phyloP scores from a whole-genome alignment of 2,888 invertebrate species.

The Athripsodes cinereus region DNA sequence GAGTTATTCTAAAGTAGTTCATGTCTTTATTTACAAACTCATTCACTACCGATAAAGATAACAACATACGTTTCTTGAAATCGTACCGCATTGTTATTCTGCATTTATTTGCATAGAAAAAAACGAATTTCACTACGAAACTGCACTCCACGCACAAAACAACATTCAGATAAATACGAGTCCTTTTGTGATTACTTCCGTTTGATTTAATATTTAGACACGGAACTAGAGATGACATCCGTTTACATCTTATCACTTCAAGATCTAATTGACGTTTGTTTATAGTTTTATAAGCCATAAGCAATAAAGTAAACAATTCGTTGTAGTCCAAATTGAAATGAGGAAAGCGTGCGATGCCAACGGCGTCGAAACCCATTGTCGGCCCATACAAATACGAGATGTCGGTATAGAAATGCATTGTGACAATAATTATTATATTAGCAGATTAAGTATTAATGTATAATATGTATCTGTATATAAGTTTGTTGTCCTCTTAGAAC shows the following conservation, averaged over 20 bases:
- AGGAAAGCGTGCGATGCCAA: not conserved
- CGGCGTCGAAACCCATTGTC: constrained; percentile 7
- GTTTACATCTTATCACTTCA: not conserved
- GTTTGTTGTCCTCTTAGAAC: no score
- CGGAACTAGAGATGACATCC: not conserved
- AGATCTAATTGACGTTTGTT: not conserved
- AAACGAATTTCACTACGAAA: constrained; percentile 11
- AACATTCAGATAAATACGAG: not conserved
- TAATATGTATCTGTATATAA: no score
- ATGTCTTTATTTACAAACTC: not conserved
- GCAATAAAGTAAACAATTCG: constrained; percentile 5
- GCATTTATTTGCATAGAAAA: constrained; percentile 27
- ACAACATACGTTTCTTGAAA: constrained; percentile 32
- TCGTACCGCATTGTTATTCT: constrained; percentile 35
- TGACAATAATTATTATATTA: constrained; percentile 6
- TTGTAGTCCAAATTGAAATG: constrained; percentile 2
- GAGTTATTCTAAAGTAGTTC: not conserved
- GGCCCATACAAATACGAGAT: constrained; percentile 10
- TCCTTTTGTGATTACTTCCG: not conserved
- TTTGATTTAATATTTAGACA: not conserved
- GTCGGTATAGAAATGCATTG: constrained; percentile 10
- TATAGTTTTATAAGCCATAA: not conserved
- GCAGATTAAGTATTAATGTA: no score
- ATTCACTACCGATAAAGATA: not conserved
- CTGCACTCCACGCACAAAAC: constrained; percentile 6